These are phyloP conservation scores for Parazoanthus swiftii DNA, from an alignment of 92 coral and sea anemone genomes.

Conservation along the genomic window DNA sequence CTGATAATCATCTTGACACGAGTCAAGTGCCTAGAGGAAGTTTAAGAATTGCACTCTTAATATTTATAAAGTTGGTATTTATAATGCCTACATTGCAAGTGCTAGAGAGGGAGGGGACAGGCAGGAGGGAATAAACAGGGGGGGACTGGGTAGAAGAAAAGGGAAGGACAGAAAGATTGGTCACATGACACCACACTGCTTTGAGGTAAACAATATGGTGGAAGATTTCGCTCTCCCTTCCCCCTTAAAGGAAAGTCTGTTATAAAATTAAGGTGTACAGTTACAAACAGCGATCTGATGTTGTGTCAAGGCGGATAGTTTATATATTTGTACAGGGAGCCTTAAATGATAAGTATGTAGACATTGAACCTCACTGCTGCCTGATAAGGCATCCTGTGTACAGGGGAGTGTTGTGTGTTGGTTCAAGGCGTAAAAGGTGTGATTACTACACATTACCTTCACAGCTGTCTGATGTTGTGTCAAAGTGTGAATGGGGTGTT, in stretches of 20 bases:
- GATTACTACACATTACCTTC: too few species aligned
- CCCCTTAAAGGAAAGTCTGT: too few species aligned
- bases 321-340: constrained; percentile 47
- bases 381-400: constrained; percentile 82
- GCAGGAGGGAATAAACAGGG: too few species aligned
- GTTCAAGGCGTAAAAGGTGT: constrained; percentile 74
- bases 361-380: constrained; percentile 89
- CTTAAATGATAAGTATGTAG: constrained; percentile 38
- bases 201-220: too few species aligned
- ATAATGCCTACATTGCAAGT: too few species aligned
- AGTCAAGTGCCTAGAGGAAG: constrained; percentile 77
- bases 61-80: too few species aligned
- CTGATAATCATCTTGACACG: constrained; percentile 94
- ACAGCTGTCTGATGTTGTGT: too few species aligned
- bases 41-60: neutral
- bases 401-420: constrained; percentile 79
- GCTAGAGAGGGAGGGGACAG: too few species aligned
- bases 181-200: too few species aligned
- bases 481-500: neutral
- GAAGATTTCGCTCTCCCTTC: too few species aligned
- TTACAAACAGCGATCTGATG: constrained; percentile 99
- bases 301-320: constrained; percentile 65
- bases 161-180: too few species aligned
- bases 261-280: constrained; percentile 38
- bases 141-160: too few species aligned